Evolutionary conservation across 2,797 vertebrate species (phyloP).

Genomic region (Xerus rutilus): DNA sequence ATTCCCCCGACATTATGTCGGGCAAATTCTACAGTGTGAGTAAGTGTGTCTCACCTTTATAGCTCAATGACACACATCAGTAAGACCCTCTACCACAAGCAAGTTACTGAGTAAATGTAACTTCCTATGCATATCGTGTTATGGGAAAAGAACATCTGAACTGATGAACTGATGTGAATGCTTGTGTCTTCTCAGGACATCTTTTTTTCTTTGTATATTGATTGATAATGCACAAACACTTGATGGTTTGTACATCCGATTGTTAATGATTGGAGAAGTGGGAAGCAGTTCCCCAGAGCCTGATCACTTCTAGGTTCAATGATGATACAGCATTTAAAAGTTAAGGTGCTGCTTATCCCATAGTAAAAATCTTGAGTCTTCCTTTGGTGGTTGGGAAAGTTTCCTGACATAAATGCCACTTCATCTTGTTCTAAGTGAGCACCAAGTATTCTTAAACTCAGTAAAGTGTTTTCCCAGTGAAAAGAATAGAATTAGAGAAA

Average conservation of each 20-base stretch:
- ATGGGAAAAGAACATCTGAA: neutral
- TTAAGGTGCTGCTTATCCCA: neutral
- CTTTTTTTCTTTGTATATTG: neutral
- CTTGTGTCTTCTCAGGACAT: neutral
- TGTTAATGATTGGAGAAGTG: neutral
- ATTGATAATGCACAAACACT: neutral
- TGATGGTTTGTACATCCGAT: neutral
- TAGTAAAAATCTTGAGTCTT: neutral
- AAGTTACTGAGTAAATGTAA: constrained; percentile 10
- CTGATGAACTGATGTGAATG: neutral
- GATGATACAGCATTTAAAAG: neutral
- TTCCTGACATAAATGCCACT: neutral
- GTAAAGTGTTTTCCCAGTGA: constrained; percentile 12
- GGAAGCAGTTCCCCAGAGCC: neutral
- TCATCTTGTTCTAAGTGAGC: neutral
- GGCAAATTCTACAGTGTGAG: neutral
- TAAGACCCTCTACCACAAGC: neutral
- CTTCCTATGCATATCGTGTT: neutral
- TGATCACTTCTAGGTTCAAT: neutral
- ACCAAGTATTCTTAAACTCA: neutral
- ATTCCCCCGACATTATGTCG: neutral
- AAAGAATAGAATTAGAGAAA: neutral
- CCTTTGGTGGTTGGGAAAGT: neutral
- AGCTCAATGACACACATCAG: neutral
- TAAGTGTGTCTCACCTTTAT: neutral